A percentile compares a stretch with the other conserved stretches of the same genome.
Evolutionary conservation across 1,140 invertebrate genomes (phyloP).

Genomic region (Megalopta genalis): DNA sequence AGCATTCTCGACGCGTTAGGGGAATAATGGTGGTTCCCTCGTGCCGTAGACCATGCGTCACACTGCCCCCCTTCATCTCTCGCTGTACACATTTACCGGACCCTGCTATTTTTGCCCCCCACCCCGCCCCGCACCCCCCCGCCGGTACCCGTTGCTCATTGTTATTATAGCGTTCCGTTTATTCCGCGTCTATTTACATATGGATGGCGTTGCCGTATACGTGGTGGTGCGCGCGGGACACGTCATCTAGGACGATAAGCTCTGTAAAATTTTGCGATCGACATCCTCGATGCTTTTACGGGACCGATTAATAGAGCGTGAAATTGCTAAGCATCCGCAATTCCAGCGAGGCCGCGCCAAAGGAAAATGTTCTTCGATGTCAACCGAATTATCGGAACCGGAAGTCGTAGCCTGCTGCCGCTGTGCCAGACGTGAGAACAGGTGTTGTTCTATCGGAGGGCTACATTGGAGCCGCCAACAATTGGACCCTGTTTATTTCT

Average conservation of each 20-base stretch:
- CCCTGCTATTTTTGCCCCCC: slow-evolving; percentile 36
- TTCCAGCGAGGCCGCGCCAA: background rate
- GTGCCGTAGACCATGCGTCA: slow-evolving; percentile 47
- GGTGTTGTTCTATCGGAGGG: too few relatives aligned
- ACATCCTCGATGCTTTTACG: slow-evolving; percentile 11
- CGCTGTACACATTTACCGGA: slow-evolving; percentile 34
- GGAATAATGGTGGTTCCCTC: slow-evolving; percentile 52
- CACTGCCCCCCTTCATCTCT: slow-evolving; percentile 47
- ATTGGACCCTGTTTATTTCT: too few relatives aligned
- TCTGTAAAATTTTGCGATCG: slow-evolving; percentile 36
- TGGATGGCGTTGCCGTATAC: slow-evolving; percentile 24
- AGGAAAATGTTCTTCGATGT: background rate
- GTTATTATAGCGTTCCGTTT: slow-evolving; percentile 49
- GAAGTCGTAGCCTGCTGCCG: background rate
- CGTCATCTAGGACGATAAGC: slow-evolving; percentile 39
- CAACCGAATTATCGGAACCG: background rate
- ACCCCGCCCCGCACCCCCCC: too few relatives aligned
- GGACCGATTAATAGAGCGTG: slow-evolving; percentile 27
- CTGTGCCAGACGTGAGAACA: background rate
- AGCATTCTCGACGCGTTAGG: slow-evolving; percentile 45
- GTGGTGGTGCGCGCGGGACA: slow-evolving; percentile 9
- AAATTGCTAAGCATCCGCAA: slow-evolving; percentile 17
- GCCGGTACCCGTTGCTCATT: slow-evolving; percentile 18
- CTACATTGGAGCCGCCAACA: too few relatives aligned
- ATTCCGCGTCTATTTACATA: slow-evolving; percentile 48